Evolutionary conservation across 2,797 vertebrate genomes (phyloP).

Genomic region (Leuciscus waleckii): DNA sequence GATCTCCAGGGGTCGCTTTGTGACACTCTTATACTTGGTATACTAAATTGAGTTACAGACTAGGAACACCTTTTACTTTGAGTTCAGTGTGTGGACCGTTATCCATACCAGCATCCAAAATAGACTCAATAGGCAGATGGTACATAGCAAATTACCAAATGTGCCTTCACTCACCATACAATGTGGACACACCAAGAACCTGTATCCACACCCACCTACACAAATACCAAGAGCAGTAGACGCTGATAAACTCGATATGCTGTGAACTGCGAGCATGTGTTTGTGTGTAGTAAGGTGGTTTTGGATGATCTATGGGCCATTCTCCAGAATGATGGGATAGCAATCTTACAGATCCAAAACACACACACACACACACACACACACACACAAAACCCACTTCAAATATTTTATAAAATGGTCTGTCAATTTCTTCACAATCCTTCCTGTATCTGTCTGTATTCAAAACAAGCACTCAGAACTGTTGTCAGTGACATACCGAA

Average conservation of each 20-base stretch:
- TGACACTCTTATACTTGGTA: background rate
- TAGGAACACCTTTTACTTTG: conserved; percentile 9
- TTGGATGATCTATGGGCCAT: background rate
- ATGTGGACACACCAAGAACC: conserved; percentile 22
- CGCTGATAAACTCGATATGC: conserved; percentile 5
- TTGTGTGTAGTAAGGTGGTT: conserved; percentile 1
- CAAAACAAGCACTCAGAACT: conserved; percentile 23
- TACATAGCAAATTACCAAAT: conserved; percentile 38
- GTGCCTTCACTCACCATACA: conserved; percentile 9
- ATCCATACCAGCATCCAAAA: conserved; percentile 21
- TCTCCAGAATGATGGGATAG: background rate
- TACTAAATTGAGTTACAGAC: conserved; percentile 23
- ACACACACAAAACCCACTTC: background rate
- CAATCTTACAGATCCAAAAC: conserved; percentile 7
- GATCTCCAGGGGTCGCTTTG: too few relatives aligned
- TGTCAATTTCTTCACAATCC: background rate
- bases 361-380: background rate
- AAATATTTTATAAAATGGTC: conserved; percentile 22
- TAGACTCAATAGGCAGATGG: conserved; percentile 36
- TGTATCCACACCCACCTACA: conserved; percentile 31
- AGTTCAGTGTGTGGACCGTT: background rate
- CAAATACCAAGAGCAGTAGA: background rate
- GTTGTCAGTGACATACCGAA: conserved; percentile 40
- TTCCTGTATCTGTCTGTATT: conserved; percentile 7
- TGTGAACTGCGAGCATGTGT: background rate